Evolutionary conservation across 2,888 invertebrate species (phyloP).

Genomic region (Aproaerema taeniolella): DNA sequence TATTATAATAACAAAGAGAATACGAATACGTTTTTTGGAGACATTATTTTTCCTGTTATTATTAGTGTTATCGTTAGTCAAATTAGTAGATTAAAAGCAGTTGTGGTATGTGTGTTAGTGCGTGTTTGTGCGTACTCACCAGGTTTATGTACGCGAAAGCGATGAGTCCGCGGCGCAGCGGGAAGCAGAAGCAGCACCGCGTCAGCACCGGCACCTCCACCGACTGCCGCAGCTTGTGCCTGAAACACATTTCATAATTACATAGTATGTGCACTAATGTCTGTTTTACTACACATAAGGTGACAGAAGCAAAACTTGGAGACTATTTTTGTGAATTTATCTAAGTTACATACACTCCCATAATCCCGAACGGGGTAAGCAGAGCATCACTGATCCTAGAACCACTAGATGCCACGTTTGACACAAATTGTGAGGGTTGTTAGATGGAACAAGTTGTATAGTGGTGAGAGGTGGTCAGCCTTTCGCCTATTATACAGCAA

Average conservation of each 20-base stretch:
- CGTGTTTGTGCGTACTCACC: constrained; percentile 33
- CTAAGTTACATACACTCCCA: background rate
- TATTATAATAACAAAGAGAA: background rate
- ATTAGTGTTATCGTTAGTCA: too few relatives aligned
- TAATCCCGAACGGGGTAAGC: background rate
- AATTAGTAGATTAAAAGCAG: background rate
- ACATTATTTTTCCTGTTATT: too few relatives aligned
- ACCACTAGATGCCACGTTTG: too few relatives aligned
- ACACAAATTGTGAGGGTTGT: too few relatives aligned
- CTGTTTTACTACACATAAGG: background rate
- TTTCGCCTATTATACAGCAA: too few relatives aligned
- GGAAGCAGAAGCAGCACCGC: constrained; percentile 68
- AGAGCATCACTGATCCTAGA: too few relatives aligned
- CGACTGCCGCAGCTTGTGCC: constrained; percentile 55
- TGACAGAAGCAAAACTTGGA: background rate
- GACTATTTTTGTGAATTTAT: background rate
- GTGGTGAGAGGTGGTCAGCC: too few relatives aligned
- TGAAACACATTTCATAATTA: constrained; percentile 18
- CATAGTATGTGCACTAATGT: background rate
- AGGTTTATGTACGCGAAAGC: constrained; percentile 62
- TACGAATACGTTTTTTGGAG: background rate
- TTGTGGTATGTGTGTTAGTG: background rate
- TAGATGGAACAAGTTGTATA: too few relatives aligned
- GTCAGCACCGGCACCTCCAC: constrained; percentile 64
- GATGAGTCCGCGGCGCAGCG: constrained; percentile 58